Base-by-base conservation (phyloP, 53 echinoderm and acorn worm species). In the Actinopyga echinites region DNA sequence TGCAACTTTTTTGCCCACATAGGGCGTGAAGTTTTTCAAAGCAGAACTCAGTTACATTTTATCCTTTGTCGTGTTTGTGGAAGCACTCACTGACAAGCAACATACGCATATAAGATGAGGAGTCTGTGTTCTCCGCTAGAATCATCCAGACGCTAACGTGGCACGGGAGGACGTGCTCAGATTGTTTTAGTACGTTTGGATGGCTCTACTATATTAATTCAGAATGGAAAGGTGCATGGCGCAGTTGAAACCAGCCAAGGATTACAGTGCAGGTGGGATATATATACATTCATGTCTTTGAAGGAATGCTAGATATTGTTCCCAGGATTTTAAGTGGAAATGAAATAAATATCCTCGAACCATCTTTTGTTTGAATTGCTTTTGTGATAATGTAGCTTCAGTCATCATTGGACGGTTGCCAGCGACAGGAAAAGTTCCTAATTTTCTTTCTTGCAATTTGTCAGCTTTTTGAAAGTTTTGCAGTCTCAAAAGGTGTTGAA, bases 171-270 rank as follows among this genome's bases (percentile, higher is more conserved):
- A 25, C 44, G 24, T 2, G 71, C 11, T 71, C n/a, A 40, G 71
- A 20, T 40, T n/a, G 42, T 71, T 21, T 40, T 40, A 40, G 71
- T 71, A 40, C 26, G 13, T 25, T 25, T 44, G 71, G 44, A 71
- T 71, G 71, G 71, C 44, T 66, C 36, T 22, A n/a, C 42, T 71
- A 10, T 38, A 71, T 71, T 71, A 71, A 23, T 44, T 71, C 71
- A 71, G 71, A 43, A 71, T 71, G 71, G 71, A 71, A 71, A 71
- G 42, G 40, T 71, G 71, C 37, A 44, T 71, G 71, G 44, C 71
- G n/a, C 68, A 71, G 71, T 71, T 71, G 71, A 40, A 71, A 40
- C 71, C 40, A 44, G 44, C 71, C 34, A 71, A 71, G 71, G 71
- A 71, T 40, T 23, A 40, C 71, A 40, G 71, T 34, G n/a, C 71